Evolutionary conservation across 2,888 invertebrate species (phyloP), one percentile per base, ranked within the genome.

Genomic region (Pachydiplax longipennis): DNA sequence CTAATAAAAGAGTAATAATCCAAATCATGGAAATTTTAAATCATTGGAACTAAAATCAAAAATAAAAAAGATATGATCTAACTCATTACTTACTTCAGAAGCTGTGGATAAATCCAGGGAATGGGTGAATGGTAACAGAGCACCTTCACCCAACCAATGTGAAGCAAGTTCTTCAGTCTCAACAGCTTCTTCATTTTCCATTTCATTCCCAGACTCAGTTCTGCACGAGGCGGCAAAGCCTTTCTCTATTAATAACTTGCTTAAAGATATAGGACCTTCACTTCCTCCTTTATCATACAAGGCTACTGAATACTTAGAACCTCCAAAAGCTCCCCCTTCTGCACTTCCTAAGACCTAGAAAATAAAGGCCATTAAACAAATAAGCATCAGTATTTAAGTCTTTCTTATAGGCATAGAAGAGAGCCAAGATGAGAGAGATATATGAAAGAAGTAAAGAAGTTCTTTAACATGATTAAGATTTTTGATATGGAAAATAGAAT

Each of bases 61-160:
- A 44, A 10, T 0, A 44, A 44, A 53, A 53, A 44, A 53, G 18
- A 35, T 12, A 10, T 22, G 22, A 37, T 22, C n/a, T 40, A 58
- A 58, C 87, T 65, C 58, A 61, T 65, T 4, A 61, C 15, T 37
- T 61, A 37, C 31, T n/a, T 31, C 31, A 31, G 73, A 73, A 25
- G 15, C n/a, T 8, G 3, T 12, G 6, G 22, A 22, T 37, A n/a
- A 6, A 18, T 10, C 22, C 13, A 87, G 25, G 8, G 37, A 58
- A 87, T 8, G 61, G 31, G 87, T 61, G n/a, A 65, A 87, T 37
- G 87, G 87, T 18, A 87, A n/a, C 3, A 87, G 65, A 61, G 87
- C 87, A 35, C 65, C 65, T 35, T 87, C 87, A 8, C 87, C 87
- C 35, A 87, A 6, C 87, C 87, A 87, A 61, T 87, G 61, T 35